Conservation (phyloP, 2,113 vertebrate genomes). For the Heloderma charlesbogerti region DNA sequence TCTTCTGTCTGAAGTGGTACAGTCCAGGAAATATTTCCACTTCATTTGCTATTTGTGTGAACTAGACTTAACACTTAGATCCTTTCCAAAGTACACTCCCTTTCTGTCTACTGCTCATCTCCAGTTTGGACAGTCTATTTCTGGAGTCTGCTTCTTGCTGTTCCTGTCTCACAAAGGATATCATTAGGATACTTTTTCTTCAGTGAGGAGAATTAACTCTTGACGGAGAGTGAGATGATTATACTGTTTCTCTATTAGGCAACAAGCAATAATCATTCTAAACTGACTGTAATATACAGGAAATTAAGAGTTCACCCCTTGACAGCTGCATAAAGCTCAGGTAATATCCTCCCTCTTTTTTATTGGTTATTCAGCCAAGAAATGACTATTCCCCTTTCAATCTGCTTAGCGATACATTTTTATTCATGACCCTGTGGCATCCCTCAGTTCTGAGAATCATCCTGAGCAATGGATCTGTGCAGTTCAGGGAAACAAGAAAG, state of each 20-base stretch:
- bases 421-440: background rate
- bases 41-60: background rate
- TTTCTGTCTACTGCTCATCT: background rate
- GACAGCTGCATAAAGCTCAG: background rate
- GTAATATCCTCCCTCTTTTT: background rate
- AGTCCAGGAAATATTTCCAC: background rate
- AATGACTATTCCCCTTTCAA: background rate
- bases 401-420: background rate
- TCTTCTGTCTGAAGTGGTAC: no score
- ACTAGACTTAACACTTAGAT: background rate
- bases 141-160: background rate
- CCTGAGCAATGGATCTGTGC: background rate
- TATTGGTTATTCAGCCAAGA: background rate
- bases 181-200: slow-evolving; percentile 16
- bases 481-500: accelerated
- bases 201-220: background rate
- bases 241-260: slow-evolving; percentile 11
- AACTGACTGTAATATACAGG: background rate
- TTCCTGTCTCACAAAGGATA: background rate
- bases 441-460: background rate
- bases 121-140: background rate
- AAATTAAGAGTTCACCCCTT: background rate
- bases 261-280: background rate
- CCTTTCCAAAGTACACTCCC: background rate
- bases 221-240: background rate